Base-by-base conservation (phyloP, 2,113 vertebrate genomes). In the Orthonyx spaldingii region DNA sequence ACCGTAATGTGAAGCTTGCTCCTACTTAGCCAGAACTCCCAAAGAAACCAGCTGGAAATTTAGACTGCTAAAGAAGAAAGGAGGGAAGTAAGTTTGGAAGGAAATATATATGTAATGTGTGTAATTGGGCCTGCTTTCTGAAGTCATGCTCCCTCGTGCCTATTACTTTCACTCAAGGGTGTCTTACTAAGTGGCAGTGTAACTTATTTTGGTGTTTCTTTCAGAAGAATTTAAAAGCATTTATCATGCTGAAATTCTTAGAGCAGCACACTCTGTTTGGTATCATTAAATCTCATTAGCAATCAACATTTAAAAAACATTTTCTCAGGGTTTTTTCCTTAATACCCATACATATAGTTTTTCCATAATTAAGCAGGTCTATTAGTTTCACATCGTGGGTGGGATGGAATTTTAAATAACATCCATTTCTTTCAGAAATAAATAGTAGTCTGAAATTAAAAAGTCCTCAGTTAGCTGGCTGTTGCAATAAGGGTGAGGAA, bases 381-480 rank as follows among this genome's bases (percentile, higher is more conserved):
- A 98, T 98, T 98, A 98, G 97, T 96, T 97, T 97, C 97, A 97
- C 89, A 94, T 97, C 77, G 52, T 96, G 97, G 96, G 97, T 97
- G 97, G 87, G 93, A 97, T 88, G 84, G 95, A 98, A 97, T 97
- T 97, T 97, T 98, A 98, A 98, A 97, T 97, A 96, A 97, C 89
- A 96, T 88, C 96, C 50, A 76, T 97, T 95, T 96, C 81, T 97
- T 97, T 97, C 97, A 97, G 93, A 97, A 96, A 78, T 80, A 93
- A 96, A 96, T 95, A 95, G 49, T 84, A 96, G 41, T 95, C 79
- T 97, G 81, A 92, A 97, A 89, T 89, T 17, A 91, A 97, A 92
- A 97, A 97, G 84, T 81, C 49, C 78, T 96, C 87, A 59, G 90
- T 97, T 97, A 97, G 84, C 86, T 96, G 96, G 64, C 87, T 88